A percentile compares a stretch with the other conserved stretches of the same genome.
phyloP scores from a whole-genome alignment of 2,888 invertebrate genomes.

The Brenthis daphne region DNA sequence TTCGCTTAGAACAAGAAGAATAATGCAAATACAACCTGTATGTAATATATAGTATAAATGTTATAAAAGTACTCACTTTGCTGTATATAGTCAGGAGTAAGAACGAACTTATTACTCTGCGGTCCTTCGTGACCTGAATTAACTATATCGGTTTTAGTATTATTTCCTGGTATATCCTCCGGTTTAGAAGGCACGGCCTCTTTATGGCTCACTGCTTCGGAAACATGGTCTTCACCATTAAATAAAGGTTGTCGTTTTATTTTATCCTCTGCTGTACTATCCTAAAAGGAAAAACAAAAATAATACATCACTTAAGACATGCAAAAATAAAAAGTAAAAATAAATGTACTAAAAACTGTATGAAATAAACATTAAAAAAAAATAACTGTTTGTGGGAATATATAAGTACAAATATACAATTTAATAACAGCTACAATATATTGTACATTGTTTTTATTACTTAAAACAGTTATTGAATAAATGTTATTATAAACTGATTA shows the following conservation, averaged over 20 bases:
- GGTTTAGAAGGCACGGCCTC: conserved; percentile 68
- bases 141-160: conserved; percentile 68
- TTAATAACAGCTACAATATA: conserved; percentile 30
- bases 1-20: not conserved
- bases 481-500: conserved; percentile 2
- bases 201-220: conserved; percentile 65
- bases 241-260: conserved; percentile 64
- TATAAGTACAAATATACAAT: conserved; percentile 57
- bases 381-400: conserved; percentile 76
- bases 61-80: conserved; percentile 87
- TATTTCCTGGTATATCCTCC: conserved; percentile 68
- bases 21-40: not conserved
- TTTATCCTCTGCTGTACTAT: conserved; percentile 62
- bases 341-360: not conserved
- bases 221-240: conserved; percentile 73
- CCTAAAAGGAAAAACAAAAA: conserved; percentile 64
- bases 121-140: conserved; percentile 58
- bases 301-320: conserved; percentile 34
- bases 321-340: conserved; percentile 36
- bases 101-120: conserved; percentile 86
- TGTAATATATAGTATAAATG: too few relatives aligned
- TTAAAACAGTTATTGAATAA: conserved; percentile 14
- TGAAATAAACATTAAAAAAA: conserved; percentile 7
- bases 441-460: conserved; percentile 23
- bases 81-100: conserved; percentile 96